Evolutionary conservation across 2,113 vertebrate genomes (phyloP).

Genomic region (Mesoclemmys tuberculata): DNA sequence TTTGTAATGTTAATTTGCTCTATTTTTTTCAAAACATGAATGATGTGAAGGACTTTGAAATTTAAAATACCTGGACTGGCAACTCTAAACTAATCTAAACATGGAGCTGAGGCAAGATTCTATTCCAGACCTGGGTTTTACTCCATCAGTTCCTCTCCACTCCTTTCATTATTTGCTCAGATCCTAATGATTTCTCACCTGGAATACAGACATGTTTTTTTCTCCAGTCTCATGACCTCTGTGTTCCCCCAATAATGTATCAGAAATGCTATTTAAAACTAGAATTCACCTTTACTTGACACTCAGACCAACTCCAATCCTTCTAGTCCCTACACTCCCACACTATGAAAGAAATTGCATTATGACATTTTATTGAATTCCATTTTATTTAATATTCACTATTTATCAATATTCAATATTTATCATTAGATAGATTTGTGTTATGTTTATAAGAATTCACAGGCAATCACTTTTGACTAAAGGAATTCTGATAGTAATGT

Average conservation of each 20-base stretch:
- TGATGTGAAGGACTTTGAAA: neutral
- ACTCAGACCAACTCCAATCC: neutral
- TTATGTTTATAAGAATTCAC: neutral
- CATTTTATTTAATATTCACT: neutral
- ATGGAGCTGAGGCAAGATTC: neutral
- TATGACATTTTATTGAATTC: slow-evolving; percentile 12
- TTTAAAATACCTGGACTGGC: rapidly evolving
- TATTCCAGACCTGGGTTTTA: neutral
- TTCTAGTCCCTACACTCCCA: neutral
- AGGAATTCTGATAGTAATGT: neutral
- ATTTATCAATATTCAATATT: neutral
- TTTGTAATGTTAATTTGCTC: neutral
- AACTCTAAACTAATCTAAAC: neutral
- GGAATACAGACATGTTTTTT: neutral
- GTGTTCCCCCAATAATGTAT: neutral
- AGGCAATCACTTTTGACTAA: neutral
- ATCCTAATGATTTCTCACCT: neutral
- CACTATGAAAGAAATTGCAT: neutral
- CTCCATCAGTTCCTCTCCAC: neutral
- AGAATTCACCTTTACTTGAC: neutral
- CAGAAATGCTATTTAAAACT: neutral
- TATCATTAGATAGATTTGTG: neutral
- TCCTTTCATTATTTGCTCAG: neutral
- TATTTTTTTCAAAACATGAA: neutral
- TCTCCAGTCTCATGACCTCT: neutral